Base-by-base conservation (phyloP, 92 coral and sea anemone species). In the Porites rus region DNA sequence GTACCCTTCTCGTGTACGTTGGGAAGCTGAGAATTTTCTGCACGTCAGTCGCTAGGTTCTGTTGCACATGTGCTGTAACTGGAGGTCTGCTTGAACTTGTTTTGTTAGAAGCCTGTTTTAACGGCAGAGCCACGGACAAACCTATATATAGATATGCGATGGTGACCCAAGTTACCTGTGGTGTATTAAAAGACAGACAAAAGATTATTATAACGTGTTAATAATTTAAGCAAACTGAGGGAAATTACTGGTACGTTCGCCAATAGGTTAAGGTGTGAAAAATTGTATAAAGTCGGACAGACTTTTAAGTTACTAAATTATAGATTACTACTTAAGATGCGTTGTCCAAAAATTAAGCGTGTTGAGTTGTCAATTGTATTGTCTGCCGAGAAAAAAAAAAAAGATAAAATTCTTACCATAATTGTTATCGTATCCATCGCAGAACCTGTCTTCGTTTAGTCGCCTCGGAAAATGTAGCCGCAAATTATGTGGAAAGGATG, bases 1-100 rank as follows among this genome's bases (percentile, higher is more conserved):
- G 54, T 14, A 92, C 98, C 1, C 24, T 31, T 72, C 77, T 81
- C 46, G 61, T 63, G 69, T 75, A 64, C 31, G 98, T 85, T 7
- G 94, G 94, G 10, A 51, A 60, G 38, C 68, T 56, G 59, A 79
- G 43, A 43, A 76, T 83, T 81, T 71, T 81, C 19, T 70, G 19
- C 69, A 81, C n/a, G 16, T 18, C 46, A 20, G 31, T 69, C 18
- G 69, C 86, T 71, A 10, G 81, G 9, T 77, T 18, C 70, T 8
- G 6, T 13, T 43, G 43, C 46, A 38, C 62, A 22, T 22, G 61
- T 18, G 62, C 21, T 78, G 77, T 16, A 18, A n/a, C 67, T 65
- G 78, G 73, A 9, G 74, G 17, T 72, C 51, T 79, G 24, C 62
- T 73, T 14, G 72, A 16, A 56, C 66, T 25, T 58, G 43, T 62